Evolutionary conservation across 2,888 invertebrate genomes (phyloP).

Genomic region (Machimus atricapillus): DNA sequence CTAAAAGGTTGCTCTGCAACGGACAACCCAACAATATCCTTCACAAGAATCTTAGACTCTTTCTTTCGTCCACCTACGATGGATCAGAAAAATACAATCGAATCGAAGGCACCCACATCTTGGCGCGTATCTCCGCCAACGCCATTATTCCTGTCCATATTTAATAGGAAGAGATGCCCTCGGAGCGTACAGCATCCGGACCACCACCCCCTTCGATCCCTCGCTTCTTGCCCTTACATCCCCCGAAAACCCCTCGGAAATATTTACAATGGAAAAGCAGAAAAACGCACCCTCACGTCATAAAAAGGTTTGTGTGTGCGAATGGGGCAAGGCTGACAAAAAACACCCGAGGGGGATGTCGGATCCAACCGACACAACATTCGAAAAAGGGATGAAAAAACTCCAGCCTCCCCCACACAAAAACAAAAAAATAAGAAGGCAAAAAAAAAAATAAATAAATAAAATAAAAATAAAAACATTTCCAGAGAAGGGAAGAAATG

Average conservation of each 20-base stretch:
- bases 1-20: not conserved
- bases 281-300: slow-evolving; percentile 34
- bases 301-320: slow-evolving; percentile 29
- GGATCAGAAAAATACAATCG: not conserved
- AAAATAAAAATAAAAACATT: slow-evolving; percentile 21
- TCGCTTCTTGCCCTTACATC: not conserved
- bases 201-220: not conserved
- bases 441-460: no score
- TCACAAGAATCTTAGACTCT: not conserved
- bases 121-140: slow-evolving; percentile 3
- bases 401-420: not conserved
- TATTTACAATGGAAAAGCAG: slow-evolving; percentile 24
- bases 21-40: not conserved
- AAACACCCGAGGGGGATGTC: slow-evolving; percentile 22
- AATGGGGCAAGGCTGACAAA: slow-evolving; percentile 3
- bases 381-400: slow-evolving; percentile 14
- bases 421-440: not conserved
- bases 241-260: not conserved
- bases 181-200: not conserved
- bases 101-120: slow-evolving; percentile 4
- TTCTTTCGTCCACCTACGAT: not conserved
- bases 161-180: slow-evolving; percentile 29
- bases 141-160: slow-evolving; percentile 32
- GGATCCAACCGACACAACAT: not conserved
- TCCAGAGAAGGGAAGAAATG: not conserved